phyloP scores from a whole-genome alignment of 2,797 vertebrate genomes.

The Capromys pilorides region DNA sequence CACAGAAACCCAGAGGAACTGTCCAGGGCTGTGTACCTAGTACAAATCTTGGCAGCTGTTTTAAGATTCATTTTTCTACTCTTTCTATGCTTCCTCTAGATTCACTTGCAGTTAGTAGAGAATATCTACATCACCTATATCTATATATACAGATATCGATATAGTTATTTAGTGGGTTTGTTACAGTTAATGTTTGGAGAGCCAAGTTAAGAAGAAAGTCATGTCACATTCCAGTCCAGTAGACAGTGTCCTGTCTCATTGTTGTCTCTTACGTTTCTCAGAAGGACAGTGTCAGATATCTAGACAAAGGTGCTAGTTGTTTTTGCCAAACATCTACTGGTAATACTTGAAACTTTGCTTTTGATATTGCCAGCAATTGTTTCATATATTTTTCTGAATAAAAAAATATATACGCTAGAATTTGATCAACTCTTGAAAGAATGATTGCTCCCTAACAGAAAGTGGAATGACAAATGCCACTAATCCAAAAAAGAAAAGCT shows the following conservation, averaged over 20 bases:
- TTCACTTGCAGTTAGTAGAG: background rate
- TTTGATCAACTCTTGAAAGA: background rate
- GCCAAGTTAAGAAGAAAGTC: slow-evolving; percentile 19
- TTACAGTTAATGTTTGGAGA: background rate
- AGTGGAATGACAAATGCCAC: background rate
- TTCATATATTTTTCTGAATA: background rate
- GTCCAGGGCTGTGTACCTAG: background rate
- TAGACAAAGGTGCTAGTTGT: background rate
- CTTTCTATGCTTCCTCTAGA: background rate
- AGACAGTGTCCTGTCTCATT: background rate
- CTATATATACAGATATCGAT: background rate
- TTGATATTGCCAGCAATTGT: background rate
- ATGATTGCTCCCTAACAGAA: background rate
- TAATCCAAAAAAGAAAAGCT: background rate
- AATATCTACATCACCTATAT: background rate
- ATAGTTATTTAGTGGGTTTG: background rate
- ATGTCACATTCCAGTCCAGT: background rate
- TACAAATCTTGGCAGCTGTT: background rate
- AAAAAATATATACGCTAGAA: background rate
- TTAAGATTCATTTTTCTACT: background rate
- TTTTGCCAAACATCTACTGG: background rate
- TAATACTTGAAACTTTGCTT: background rate
- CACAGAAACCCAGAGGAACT: background rate
- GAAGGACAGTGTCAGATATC: background rate
- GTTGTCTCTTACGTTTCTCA: background rate